Conservation (phyloP, 2,113 vertebrate species). For the Tympanuchus pallidicinctus region DNA sequence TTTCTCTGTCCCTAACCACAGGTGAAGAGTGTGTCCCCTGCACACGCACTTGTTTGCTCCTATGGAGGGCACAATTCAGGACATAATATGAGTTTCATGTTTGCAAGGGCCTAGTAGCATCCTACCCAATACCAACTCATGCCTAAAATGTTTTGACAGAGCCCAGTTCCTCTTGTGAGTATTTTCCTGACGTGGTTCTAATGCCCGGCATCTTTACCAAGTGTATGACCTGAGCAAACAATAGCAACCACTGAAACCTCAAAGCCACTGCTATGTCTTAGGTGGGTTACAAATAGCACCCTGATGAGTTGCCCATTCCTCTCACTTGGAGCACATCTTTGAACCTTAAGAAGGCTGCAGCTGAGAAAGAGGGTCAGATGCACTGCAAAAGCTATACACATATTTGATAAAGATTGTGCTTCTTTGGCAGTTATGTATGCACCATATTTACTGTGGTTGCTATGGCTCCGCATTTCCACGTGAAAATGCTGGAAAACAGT, state of each 20-base stretch:
- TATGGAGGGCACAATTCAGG: background rate
- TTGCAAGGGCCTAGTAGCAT: background rate
- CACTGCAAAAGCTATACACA: background rate
- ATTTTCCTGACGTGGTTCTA: background rate
- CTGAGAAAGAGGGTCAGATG: background rate
- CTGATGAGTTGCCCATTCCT: background rate
- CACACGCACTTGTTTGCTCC: background rate
- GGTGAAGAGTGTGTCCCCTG: background rate
- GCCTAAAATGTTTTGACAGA: background rate
- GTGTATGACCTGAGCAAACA: background rate
- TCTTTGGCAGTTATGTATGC: background rate
- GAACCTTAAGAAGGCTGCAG: background rate
- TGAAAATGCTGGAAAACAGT: constrained; percentile 1
- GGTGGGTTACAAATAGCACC: background rate
- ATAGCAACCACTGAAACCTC: background rate
- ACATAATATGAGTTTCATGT: background rate
- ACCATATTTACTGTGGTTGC: background rate
- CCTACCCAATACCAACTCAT: background rate
- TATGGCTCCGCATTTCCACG: constrained; percentile 1
- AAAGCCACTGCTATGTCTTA: background rate
- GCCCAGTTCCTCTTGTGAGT: background rate
- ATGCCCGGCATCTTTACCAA: background rate
- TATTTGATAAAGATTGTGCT: background rate
- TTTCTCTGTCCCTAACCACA: background rate
- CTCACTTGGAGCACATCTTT: background rate